Evolutionary conservation across 2,888 invertebrate species (phyloP).

Genomic region (Mythimna lalbum): DNA sequence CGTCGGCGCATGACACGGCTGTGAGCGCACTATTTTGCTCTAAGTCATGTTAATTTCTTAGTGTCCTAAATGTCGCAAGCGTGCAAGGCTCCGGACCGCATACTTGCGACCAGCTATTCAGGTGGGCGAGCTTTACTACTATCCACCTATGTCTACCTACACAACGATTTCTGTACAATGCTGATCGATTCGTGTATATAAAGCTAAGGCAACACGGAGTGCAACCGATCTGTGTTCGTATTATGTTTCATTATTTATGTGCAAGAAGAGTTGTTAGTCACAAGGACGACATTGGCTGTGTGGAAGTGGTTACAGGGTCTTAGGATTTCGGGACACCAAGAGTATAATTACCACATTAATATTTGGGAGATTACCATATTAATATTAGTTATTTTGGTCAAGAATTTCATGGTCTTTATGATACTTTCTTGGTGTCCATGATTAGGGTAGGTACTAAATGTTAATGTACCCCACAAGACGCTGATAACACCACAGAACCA

Average conservation of each 20-base stretch:
- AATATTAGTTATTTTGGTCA: constrained; percentile 43
- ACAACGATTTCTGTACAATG: constrained; percentile 58
- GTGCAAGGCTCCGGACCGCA: constrained; percentile 80
- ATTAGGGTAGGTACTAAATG: constrained; percentile 69
- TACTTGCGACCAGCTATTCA: constrained; percentile 73
- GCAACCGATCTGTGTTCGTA: constrained; percentile 58
- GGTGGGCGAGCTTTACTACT: constrained; percentile 71
- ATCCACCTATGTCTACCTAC: constrained; percentile 69
- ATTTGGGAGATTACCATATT: constrained; percentile 31
- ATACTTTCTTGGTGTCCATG: constrained; percentile 63
- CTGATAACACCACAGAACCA: constrained; percentile 77
- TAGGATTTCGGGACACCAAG: constrained; percentile 66
- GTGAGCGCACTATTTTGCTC: constrained; percentile 72
- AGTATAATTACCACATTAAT: constrained; percentile 45
- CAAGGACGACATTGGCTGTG: constrained; percentile 83
- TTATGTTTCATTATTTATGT: constrained; percentile 70
- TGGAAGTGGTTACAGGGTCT: constrained; percentile 80
- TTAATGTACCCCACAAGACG: constrained; percentile 77
- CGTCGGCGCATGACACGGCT: constrained; percentile 68
- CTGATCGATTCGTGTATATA: constrained; percentile 53
- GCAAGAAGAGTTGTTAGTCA: constrained; percentile 89
- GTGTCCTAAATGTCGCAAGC: constrained; percentile 79
- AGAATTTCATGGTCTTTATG: constrained; percentile 29
- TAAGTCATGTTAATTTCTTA: constrained; percentile 81
- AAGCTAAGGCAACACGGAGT: constrained; percentile 51